Conservation (phyloP, 2,888 invertebrate species). For the Pseudoips prasinana region DNA sequence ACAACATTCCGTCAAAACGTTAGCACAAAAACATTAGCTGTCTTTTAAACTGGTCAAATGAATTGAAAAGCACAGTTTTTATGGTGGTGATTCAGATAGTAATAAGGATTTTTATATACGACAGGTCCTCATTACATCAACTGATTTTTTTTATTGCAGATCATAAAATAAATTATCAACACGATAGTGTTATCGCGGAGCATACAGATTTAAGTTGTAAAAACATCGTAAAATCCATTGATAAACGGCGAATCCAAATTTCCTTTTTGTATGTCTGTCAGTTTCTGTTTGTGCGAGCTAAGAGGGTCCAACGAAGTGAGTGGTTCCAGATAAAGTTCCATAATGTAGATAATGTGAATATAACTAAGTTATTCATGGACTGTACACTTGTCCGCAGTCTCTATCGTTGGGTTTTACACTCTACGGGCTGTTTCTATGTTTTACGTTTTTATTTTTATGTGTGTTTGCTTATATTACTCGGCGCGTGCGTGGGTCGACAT, state of each 20-base stretch:
- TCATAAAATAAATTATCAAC: constrained; percentile 21
- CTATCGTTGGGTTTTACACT: constrained; percentile 81
- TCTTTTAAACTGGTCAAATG: constrained; percentile 11
- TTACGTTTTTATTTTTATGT: constrained; percentile 63
- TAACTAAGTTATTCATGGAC: constrained; percentile 76
- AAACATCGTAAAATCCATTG: constrained; percentile 38
- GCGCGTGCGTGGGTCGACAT: constrained; percentile 74
- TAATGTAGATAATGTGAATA: constrained; percentile 81
- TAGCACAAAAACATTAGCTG: too few species aligned
- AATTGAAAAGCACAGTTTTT: constrained; percentile 18
- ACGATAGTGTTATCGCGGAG: constrained; percentile 1
- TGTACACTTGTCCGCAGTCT: constrained; percentile 65
- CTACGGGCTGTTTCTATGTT: constrained; percentile 64
- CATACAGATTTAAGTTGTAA: constrained; percentile 26
- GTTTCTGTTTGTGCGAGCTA: constrained; percentile 46
- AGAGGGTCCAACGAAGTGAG: constrained; percentile 65
- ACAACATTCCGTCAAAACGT: too few species aligned
- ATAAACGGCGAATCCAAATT: constrained; percentile 62
- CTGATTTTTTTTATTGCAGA: constrained; percentile 22
- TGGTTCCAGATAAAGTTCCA: constrained; percentile 76
- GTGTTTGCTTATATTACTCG: constrained; percentile 68
- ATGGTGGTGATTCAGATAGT: constrained; percentile 20
- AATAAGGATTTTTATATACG: constrained; percentile 21
- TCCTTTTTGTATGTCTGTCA: constrained; percentile 46
- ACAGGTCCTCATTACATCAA: constrained; percentile 16